Evolutionary conservation across 37 sponge, comb jelly and placozoan species (phyloP).

Genomic region (Chondrilla cf. caribensis): DNA sequence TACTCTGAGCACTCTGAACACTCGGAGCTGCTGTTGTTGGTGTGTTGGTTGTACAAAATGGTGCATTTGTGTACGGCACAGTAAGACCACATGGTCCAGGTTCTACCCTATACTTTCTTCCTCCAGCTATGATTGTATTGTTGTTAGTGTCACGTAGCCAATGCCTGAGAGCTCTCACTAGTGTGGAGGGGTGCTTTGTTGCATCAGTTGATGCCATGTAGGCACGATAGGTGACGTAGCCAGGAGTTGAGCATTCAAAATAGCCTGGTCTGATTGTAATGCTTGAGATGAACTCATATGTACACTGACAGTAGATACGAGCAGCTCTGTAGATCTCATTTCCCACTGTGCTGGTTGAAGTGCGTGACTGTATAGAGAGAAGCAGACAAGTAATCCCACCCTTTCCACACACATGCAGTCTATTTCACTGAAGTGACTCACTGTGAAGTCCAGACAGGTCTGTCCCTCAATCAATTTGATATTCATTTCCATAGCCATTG

Average conservation of each 20-base stretch:
- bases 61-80: too few species aligned
- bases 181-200: not conserved
- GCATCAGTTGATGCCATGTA: not conserved
- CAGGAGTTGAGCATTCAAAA: not conserved
- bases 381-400: too few species aligned
- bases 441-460: not conserved
- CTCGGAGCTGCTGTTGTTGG: too few species aligned
- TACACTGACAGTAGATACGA: constrained; percentile 4
- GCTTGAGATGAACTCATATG: not conserved
- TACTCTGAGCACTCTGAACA: too few species aligned
- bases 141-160: not conserved
- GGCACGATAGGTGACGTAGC: not conserved
- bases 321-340: not conserved
- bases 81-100: constrained; percentile 3
- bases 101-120: not conserved
- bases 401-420: too few species aligned
- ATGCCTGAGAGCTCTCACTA: not conserved
- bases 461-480: not conserved
- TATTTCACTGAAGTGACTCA: too few species aligned
- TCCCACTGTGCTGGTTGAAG: not conserved
- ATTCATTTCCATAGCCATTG: not conserved
- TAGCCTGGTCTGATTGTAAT: not conserved
- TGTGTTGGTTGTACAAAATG: too few species aligned
- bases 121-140: not conserved
- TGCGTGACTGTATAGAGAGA: not conserved